These are phyloP conservation scores for Mastomys coucha DNA, from an alignment of 2,113 vertebrate genomes.

Conservation along the genomic window DNA sequence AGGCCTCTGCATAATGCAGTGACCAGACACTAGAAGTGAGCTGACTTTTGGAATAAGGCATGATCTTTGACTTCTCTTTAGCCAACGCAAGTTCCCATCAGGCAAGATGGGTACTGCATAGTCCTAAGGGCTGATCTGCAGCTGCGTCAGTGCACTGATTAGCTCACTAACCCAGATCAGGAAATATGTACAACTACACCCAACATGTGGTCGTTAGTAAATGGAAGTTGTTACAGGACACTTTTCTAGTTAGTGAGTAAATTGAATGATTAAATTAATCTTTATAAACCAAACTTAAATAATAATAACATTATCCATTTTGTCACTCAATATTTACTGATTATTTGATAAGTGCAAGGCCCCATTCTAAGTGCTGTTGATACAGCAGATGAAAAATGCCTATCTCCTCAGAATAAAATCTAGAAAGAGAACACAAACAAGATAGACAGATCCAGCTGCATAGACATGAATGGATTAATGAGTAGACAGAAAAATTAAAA, in stretches of 20 bases:
- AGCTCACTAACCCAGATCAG: not conserved
- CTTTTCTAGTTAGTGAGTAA: not conserved
- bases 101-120: not conserved
- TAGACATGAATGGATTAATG: too few species aligned
- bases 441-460: not conserved
- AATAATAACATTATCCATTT: not conserved
- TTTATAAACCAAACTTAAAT: not conserved
- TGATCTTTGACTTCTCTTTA: not conserved
- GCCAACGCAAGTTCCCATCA: not conserved
- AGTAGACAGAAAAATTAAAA: not conserved
- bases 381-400: not conserved
- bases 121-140: not conserved
- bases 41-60: not conserved
- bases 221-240: not conserved
- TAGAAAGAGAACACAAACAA: not conserved
- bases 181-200: not conserved
- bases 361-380: not conserved
- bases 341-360: not conserved
- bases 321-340: constrained; percentile 14
- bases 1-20: not conserved
- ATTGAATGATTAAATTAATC: not conserved
- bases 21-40: not conserved
- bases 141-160: not conserved
- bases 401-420: not conserved
- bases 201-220: not conserved